A percentile compares a stretch with the other conserved stretches of the same genome.
These are phyloP conservation scores for Theropithecus gelada DNA, from an alignment of 2,113 vertebrate species.

Conservation along the genomic window DNA sequence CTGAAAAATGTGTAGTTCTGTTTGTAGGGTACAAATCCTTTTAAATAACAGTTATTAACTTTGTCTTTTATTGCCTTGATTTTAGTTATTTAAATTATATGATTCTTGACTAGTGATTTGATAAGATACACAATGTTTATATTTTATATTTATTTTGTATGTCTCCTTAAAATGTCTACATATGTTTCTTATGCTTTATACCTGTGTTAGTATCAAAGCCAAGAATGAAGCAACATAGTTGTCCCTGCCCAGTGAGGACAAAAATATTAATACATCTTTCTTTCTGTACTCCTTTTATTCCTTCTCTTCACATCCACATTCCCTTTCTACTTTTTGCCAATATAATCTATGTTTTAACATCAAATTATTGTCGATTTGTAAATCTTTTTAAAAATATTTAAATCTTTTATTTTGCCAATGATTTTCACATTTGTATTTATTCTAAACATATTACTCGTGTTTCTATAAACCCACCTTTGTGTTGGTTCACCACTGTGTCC, in stretches of 20 bases:
- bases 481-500: background rate
- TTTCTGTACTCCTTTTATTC: background rate
- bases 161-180: background rate
- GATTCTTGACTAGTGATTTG: background rate
- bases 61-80: background rate
- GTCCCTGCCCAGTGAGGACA: background rate
- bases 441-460: background rate
- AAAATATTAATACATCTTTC: background rate
- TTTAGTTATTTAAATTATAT: constrained; percentile 15
- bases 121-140: background rate
- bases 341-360: background rate
- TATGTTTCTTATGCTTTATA: background rate
- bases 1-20: background rate
- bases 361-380: background rate
- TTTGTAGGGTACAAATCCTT: background rate
- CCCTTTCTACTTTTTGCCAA: background rate
- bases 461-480: background rate
- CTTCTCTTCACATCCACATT: background rate
- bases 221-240: background rate
- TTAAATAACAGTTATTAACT: background rate
- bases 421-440: background rate
- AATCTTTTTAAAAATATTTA: background rate
- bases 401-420: background rate
- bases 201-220: background rate
- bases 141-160: background rate